These are phyloP conservation scores for Lates calcarifer DNA, from an alignment of 2,113 vertebrate species.

Conservation along the genomic window DNA sequence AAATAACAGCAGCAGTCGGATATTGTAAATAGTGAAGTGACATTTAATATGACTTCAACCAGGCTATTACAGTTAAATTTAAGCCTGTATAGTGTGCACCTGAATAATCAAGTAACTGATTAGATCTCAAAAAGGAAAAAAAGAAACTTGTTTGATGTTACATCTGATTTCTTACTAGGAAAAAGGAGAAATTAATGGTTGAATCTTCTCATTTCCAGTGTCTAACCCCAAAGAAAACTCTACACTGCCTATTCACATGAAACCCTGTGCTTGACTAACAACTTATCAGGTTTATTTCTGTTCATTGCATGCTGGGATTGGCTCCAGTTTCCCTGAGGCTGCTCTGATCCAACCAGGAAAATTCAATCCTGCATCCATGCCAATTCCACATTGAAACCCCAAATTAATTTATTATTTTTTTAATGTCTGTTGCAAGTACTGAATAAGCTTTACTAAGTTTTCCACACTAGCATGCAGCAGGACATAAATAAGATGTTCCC, in stretches of 20 bases:
- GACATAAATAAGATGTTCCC: not conserved
- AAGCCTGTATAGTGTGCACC: not conserved
- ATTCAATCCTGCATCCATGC: not conserved
- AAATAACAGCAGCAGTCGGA: conserved; percentile 1
- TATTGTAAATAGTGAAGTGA: not conserved
- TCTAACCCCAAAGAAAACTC: not conserved
- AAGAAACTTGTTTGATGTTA: not conserved
- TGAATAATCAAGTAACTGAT: not conserved
- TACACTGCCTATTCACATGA: not conserved
- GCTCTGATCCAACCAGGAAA: not conserved
- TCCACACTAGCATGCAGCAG: not conserved
- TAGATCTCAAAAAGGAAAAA: not conserved
- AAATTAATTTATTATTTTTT: not conserved
- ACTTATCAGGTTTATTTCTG: not conserved
- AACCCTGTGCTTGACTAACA: not conserved
- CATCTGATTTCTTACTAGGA: not conserved
- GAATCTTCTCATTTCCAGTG: not conserved
- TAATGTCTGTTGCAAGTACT: not conserved
- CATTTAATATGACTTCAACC: not conserved
- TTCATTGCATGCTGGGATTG: not conserved
- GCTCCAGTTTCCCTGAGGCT: not conserved
- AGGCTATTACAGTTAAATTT: not conserved
- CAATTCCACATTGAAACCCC: not conserved
- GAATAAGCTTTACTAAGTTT: not conserved
- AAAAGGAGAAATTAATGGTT: not conserved